These are phyloP conservation scores for Maniola hyperantus DNA, from an alignment of 2,888 invertebrate genomes.

Conservation along the genomic window DNA sequence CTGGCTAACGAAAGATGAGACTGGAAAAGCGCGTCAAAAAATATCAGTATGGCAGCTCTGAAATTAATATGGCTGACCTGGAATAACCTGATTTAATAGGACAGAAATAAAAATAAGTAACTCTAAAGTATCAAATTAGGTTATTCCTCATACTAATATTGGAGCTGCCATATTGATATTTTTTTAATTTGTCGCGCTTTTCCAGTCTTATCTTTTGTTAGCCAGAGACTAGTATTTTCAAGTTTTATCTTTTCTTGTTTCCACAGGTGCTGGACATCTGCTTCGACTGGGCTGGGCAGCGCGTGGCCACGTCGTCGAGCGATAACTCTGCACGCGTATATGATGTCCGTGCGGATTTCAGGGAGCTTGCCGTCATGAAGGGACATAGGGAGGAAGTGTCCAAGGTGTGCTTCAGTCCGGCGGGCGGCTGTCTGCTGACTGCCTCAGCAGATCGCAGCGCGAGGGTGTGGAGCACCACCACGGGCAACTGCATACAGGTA, in stretches of 20 bases:
- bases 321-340: constrained; percentile 89
- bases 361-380: constrained; percentile 82
- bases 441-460: constrained; percentile 90
- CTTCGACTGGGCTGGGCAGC: constrained; percentile 88
- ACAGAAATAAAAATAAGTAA: too few relatives aligned
- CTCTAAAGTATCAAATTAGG: too few relatives aligned
- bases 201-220: too few relatives aligned
- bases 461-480: constrained; percentile 87
- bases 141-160: too few relatives aligned
- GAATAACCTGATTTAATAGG: too few relatives aligned
- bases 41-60: too few relatives aligned
- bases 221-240: background rate
- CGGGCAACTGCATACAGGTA: constrained; percentile 86
- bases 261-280: constrained; percentile 86
- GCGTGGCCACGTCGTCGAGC: constrained; percentile 88
- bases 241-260: background rate
- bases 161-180: too few relatives aligned
- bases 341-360: constrained; percentile 82
- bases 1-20: too few relatives aligned
- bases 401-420: constrained; percentile 89
- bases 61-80: too few relatives aligned
- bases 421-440: constrained; percentile 87
- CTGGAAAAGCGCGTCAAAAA: too few relatives aligned
- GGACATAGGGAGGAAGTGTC: constrained; percentile 86
- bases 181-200: too few relatives aligned